Conservation (phyloP, 23 tunicate species). For the Diplosoma virens region DNA sequence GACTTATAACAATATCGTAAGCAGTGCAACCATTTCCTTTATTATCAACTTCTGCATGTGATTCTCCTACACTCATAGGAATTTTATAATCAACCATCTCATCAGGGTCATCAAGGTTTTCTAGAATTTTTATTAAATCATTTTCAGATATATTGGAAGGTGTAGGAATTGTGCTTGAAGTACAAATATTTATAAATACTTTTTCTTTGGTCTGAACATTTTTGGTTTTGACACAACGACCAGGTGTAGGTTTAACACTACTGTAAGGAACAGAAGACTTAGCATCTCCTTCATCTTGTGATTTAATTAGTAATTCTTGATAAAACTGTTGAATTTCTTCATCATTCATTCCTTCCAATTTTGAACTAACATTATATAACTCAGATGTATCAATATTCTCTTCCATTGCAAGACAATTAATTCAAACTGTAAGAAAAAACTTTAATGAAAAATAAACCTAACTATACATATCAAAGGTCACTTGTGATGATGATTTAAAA, state of each 20-base stretch:
- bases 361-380: slow-evolving; percentile 47
- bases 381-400: slow-evolving; percentile 35
- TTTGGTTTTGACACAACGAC: slow-evolving; percentile 81
- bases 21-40: slow-evolving; percentile 76
- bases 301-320: slow-evolving; percentile 39
- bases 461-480: no score
- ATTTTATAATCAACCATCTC: slow-evolving; percentile 73
- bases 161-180: slow-evolving; percentile 74
- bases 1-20: slow-evolving; percentile 80
- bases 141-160: slow-evolving; percentile 67
- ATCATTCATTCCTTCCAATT: slow-evolving; percentile 43
- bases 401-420: no score
- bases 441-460: no score
- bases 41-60: slow-evolving; percentile 87
- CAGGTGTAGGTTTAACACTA: slow-evolving; percentile 86
- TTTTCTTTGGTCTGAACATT: slow-evolving; percentile 61
- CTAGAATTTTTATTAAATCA: slow-evolving; percentile 58
- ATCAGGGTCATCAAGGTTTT: slow-evolving; percentile 55
- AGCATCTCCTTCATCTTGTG: slow-evolving; percentile 4
- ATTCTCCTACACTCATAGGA: slow-evolving; percentile 90
- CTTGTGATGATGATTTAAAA: no score
- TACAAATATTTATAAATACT: slow-evolving; percentile 84
- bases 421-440: no score
- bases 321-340: slow-evolving; percentile 61
- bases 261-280: slow-evolving; percentile 15